These are phyloP conservation scores for Cepaea nemoralis DNA, from an alignment of 1,140 invertebrate genomes.

Conservation along the genomic window DNA sequence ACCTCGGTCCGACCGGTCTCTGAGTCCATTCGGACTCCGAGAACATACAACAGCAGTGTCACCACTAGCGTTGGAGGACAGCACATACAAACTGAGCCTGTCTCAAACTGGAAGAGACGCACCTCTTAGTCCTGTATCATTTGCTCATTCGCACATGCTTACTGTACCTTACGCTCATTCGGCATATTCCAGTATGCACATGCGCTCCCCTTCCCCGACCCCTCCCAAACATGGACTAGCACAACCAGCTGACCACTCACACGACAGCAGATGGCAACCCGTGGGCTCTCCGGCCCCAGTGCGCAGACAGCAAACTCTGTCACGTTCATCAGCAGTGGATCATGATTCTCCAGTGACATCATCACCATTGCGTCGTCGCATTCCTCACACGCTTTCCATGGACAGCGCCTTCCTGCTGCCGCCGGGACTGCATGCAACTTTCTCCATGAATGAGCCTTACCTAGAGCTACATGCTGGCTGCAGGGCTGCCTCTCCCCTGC, in stretches of 20 bases:
- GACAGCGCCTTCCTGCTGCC: constrained; percentile 38
- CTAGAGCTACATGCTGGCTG: constrained; percentile 34
- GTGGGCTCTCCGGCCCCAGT: constrained; percentile 30
- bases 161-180: constrained; percentile 36
- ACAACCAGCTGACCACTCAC: neutral
- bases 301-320: constrained; percentile 28
- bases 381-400: constrained; percentile 41
- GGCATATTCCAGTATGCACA: constrained; percentile 20
- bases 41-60: constrained; percentile 33
- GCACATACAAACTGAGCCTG: constrained; percentile 21
- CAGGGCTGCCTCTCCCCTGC: constrained; percentile 33
- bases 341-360: neutral
- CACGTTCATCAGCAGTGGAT: constrained; percentile 36
- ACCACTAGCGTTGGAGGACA: constrained; percentile 32
- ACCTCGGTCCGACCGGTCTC: constrained; percentile 28
- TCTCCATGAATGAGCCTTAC: constrained; percentile 36
- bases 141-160: constrained; percentile 16
- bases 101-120: neutral
- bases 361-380: constrained; percentile 33
- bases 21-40: constrained; percentile 21
- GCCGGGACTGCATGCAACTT: constrained; percentile 7
- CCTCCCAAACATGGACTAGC: constrained; percentile 23
- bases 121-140: constrained; percentile 19
- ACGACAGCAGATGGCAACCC: neutral
- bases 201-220: constrained; percentile 27